Percentiles rank a stretch among this genome's conserved stretches.
Evolutionary conservation across 1,140 invertebrate species (phyloP).

Genomic region (Geopemphigus sp.): DNA sequence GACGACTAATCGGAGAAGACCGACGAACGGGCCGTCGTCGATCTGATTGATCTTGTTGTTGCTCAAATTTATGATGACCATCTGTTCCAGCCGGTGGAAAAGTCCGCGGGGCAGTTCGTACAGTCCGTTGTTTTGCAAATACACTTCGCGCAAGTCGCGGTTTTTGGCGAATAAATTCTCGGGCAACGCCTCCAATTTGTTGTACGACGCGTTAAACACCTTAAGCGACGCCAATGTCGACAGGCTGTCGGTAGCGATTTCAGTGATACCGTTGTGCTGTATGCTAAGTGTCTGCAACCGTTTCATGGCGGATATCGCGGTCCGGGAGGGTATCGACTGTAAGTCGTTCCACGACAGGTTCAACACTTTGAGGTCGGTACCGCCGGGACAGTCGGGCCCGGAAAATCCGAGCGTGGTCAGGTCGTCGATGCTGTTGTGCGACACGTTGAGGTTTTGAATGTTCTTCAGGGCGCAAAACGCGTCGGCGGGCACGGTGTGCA

Average conservation of each 20-base stretch:
- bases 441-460: slow-evolving; percentile 79
- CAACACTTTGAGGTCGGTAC: slow-evolving; percentile 66
- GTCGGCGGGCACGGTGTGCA: slow-evolving; percentile 70
- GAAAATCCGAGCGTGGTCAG: slow-evolving; percentile 72
- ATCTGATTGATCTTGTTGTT: slow-evolving; percentile 82
- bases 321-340: slow-evolving; percentile 66
- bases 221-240: slow-evolving; percentile 71
- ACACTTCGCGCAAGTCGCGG: slow-evolving; percentile 76
- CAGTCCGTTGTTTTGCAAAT: slow-evolving; percentile 77
- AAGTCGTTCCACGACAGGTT: slow-evolving; percentile 79
- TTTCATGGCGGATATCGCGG: slow-evolving; percentile 68
- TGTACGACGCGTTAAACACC: slow-evolving; percentile 80
- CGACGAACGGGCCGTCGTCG: slow-evolving; percentile 77
- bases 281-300: slow-evolving; percentile 74
- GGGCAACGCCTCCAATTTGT: slow-evolving; percentile 72
- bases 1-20: slow-evolving; percentile 77
- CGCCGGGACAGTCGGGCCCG: slow-evolving; percentile 56
- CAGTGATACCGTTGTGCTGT: slow-evolving; percentile 78
- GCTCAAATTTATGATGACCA: slow-evolving; percentile 81
- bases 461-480: slow-evolving; percentile 74
- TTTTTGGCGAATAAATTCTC: slow-evolving; percentile 74
- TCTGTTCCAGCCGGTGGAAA: slow-evolving; percentile 77
- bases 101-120: slow-evolving; percentile 75
- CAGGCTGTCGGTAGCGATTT: slow-evolving; percentile 74
- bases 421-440: slow-evolving; percentile 72